A percentile compares a stretch with the other conserved stretches of the same genome.
Evolutionary conservation across 1,140 invertebrate genomes (phyloP).

Genomic region (Homarus americanus): DNA sequence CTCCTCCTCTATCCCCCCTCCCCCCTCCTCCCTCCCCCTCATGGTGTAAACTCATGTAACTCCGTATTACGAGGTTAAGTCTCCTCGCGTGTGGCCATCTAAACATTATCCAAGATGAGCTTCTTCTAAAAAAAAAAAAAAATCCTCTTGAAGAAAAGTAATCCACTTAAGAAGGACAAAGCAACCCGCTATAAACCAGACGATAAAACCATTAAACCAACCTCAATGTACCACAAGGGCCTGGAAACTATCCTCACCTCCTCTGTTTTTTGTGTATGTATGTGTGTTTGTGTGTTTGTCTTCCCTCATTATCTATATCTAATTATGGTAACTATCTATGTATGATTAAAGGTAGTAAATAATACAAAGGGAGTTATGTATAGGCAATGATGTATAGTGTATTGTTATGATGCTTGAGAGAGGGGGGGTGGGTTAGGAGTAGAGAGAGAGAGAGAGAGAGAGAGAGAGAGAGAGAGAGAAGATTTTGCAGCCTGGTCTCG

Average conservation of each 20-base stretch:
- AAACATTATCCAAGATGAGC: slow-evolving; percentile 51
- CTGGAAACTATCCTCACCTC: not conserved
- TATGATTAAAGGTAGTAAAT: no score
- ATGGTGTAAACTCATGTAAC: slow-evolving; percentile 25
- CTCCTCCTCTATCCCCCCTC: not conserved
- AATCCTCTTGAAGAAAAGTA: slow-evolving; percentile 35
- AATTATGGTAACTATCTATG: no score
- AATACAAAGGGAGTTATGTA: no score
- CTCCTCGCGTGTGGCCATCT: slow-evolving; percentile 19
- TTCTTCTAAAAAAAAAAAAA: slow-evolving; percentile 36
- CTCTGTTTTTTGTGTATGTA: no score
- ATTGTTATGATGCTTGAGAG: no score
- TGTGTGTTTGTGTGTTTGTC: no score
- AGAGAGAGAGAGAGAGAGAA: no score
- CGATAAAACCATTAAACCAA: slow-evolving; percentile 32
- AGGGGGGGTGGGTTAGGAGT: no score
- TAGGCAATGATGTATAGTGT: no score
- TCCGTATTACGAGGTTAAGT: slow-evolving; percentile 57
- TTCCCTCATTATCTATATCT: no score
- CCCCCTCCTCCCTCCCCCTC: not conserved
- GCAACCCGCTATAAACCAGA: slow-evolving; percentile 42
- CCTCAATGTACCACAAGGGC: not conserved
- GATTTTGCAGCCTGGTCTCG: slow-evolving; percentile 13
- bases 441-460: no score
- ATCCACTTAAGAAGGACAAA: slow-evolving; percentile 54